Conservation (phyloP, 2,113 vertebrate species). For the Bos indicus region DNA sequence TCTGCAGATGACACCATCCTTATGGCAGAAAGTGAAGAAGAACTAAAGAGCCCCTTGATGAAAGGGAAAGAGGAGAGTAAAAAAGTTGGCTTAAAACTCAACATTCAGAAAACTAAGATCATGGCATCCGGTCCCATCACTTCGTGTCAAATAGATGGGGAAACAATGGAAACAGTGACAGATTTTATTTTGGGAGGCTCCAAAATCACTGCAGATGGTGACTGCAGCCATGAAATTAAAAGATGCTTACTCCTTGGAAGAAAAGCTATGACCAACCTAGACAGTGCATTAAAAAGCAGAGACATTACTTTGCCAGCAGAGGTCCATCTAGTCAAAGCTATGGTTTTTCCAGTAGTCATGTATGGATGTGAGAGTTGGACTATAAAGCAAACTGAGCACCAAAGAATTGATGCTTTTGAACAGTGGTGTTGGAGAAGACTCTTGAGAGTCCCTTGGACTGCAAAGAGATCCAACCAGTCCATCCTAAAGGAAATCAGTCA, state of each 20-base stretch:
- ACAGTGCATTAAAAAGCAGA: neutral
- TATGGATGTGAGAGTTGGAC: neutral
- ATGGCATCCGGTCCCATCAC: neutral
- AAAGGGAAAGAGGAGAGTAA: neutral
- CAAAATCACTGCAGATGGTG: neutral
- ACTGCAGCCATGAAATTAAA: neutral
- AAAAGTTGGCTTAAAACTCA: neutral
- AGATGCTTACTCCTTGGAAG: neutral
- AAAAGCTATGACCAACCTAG: neutral
- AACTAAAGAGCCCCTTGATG: neutral
- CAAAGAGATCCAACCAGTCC: neutral
- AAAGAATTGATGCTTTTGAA: neutral
- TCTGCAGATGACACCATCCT: neutral
- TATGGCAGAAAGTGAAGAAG: neutral
- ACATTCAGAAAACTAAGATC: neutral
- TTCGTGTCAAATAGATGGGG: neutral
- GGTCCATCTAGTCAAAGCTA: neutral
- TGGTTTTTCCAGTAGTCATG: neutral
- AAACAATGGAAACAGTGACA: neutral
- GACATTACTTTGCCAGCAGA: neutral
- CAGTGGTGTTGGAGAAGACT: neutral
- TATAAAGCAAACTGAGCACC: neutral
- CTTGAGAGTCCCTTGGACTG: neutral
- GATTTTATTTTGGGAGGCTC: neutral
- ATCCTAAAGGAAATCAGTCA: neutral